These are phyloP conservation scores for Alectura lathami DNA, from an alignment of 2,113 vertebrate species.

Conservation along the genomic window DNA sequence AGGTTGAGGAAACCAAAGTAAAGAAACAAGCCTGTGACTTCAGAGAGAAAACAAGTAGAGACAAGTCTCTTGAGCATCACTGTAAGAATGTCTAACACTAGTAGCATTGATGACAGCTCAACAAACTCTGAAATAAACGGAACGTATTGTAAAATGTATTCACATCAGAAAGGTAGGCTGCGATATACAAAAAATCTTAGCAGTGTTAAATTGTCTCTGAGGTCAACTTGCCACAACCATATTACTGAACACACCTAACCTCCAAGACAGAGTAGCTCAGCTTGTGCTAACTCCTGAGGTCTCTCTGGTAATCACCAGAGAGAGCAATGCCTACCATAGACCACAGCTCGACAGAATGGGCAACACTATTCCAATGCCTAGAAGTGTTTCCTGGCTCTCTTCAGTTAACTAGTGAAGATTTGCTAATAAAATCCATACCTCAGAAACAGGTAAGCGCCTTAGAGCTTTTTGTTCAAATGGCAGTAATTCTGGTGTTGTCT, in stretches of 20 bases:
- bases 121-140: background rate
- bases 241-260: background rate
- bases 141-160: background rate
- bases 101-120: background rate
- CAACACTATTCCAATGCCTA: background rate
- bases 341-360: background rate
- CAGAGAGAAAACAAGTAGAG: background rate
- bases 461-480: background rate
- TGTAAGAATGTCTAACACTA: background rate
- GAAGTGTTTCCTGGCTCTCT: background rate
- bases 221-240: background rate
- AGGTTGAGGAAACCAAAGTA: background rate
- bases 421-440: background rate
- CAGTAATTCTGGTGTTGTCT: background rate
- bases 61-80: background rate
- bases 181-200: background rate
- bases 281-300: background rate
- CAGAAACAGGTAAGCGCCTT: background rate
- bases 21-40: background rate
- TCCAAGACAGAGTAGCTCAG: background rate
- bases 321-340: background rate
- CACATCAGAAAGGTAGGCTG: background rate
- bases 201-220: background rate
- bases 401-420: background rate
- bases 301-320: background rate